A percentile compares a stretch with the other conserved stretches of the same genome.
phyloP scores from a whole-genome alignment of 2,888 invertebrate genomes.

The Tipula unca region DNA sequence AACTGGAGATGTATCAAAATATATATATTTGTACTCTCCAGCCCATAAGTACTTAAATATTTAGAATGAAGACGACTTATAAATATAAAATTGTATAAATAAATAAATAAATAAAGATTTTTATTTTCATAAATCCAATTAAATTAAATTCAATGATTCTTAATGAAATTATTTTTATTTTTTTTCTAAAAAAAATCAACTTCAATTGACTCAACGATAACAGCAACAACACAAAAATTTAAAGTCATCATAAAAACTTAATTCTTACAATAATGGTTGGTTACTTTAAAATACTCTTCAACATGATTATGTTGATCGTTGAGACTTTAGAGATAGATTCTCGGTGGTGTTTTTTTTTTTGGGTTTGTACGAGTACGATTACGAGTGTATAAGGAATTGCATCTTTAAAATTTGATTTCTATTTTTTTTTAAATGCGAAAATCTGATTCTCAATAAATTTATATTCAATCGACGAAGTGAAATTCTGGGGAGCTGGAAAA shows the following conservation, averaged over 20 bases:
- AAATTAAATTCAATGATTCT: constrained; percentile 14
- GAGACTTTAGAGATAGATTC: background rate
- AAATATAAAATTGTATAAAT: background rate
- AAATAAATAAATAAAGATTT: background rate
- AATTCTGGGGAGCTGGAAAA: background rate
- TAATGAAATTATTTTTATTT: background rate
- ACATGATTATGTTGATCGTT: background rate
- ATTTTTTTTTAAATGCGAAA: background rate
- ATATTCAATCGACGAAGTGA: background rate
- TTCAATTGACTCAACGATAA: background rate
- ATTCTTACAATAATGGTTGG: background rate
- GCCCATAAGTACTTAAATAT: background rate
- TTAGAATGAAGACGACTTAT: background rate
- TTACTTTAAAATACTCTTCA: background rate
- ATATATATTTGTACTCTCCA: no score
- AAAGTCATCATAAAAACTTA: background rate
- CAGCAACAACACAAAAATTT: background rate
- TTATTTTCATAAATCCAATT: background rate
- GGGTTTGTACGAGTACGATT: background rate
- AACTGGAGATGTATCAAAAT: background rate
- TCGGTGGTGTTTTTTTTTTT: background rate
- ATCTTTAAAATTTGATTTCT: background rate
- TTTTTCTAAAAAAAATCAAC: background rate
- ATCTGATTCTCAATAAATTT: background rate
- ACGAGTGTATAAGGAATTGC: background rate